Percentiles rank a stretch among this genome's conserved stretches.
phyloP scores from a whole-genome alignment of 2,113 vertebrate genomes.

The Perca flavescens region DNA sequence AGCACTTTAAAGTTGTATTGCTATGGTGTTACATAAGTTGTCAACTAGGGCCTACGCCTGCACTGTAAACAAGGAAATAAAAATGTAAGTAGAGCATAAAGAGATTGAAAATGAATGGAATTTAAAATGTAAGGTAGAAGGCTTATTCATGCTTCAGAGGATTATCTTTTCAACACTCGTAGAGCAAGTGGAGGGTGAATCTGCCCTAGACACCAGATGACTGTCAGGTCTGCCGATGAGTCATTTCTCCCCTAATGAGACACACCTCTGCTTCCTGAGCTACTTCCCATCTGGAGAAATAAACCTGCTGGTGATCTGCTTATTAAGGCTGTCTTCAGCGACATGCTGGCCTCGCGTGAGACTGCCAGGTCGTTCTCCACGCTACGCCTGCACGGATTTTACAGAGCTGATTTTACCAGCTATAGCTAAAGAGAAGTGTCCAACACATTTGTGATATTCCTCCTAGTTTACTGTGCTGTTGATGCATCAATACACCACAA shows the following conservation, averaged over 20 bases:
- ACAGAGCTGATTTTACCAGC: neutral
- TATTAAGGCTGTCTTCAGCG: slow-evolving; percentile 11
- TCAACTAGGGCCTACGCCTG: neutral
- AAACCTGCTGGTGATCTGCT: slow-evolving; percentile 44
- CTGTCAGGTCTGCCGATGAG: slow-evolving; percentile 34
- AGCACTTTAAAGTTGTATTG: neutral
- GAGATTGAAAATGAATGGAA: neutral
- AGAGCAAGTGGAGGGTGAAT: neutral
- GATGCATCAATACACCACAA: neutral
- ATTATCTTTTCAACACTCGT: neutral
- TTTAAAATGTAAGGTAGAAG: neutral
- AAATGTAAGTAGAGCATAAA: neutral
- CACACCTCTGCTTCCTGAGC: slow-evolving; percentile 46
- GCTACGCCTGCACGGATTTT: neutral
- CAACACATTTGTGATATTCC: neutral
- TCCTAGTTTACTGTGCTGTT: neutral
- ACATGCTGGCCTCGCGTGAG: neutral
- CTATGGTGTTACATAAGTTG: slow-evolving; percentile 6
- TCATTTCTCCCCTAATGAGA: slow-evolving; percentile 50
- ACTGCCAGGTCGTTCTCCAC: neutral
- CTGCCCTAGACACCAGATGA: slow-evolving; percentile 16
- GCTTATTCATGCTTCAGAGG: neutral
- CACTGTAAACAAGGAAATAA: neutral
- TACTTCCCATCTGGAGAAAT: slow-evolving; percentile 27
- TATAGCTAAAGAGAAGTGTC: neutral